A percentile compares a stretch with the other conserved stretches of the same genome.
phyloP scores from a whole-genome alignment of 2,888 invertebrate species.

The Lasioglossum malachurum region DNA sequence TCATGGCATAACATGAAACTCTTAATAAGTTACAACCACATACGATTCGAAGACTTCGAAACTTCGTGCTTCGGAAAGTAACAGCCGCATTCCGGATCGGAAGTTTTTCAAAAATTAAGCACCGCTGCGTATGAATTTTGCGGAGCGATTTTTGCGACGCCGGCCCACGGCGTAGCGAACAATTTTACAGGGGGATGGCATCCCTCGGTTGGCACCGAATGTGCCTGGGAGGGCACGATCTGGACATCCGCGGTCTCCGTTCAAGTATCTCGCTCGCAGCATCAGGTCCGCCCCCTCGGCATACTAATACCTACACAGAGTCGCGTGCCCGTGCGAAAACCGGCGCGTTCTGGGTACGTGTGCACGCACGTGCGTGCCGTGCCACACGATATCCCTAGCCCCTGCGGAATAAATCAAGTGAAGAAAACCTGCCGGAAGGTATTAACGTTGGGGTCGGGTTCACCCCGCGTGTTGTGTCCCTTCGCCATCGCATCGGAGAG shows the following conservation, averaged over 20 bases:
- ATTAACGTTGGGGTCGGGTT: slow-evolving; percentile 74
- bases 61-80: no score
- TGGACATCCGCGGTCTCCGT: slow-evolving; percentile 55
- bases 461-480: slow-evolving; percentile 60
- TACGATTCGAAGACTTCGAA: no score
- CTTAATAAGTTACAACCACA: no score
- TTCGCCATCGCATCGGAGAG: slow-evolving; percentile 68
- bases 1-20: no score
- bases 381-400: slow-evolving; percentile 49
- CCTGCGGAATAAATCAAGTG: slow-evolving; percentile 78
- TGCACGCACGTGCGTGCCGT: slow-evolving; percentile 58
- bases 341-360: slow-evolving; percentile 43
- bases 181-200: not conserved
- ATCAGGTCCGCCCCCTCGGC: slow-evolving; percentile 24
- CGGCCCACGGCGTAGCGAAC: not conserved
- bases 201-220: slow-evolving; percentile 23
- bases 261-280: slow-evolving; percentile 45
- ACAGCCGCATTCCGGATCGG: no score
- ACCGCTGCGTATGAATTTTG: not conserved
- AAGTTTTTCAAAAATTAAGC: no score
- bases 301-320: slow-evolving; percentile 28
- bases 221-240: slow-evolving; percentile 39
- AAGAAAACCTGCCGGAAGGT: slow-evolving; percentile 80
- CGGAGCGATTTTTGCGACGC: not conserved
- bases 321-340: slow-evolving; percentile 60